Evolutionary conservation across 2,888 invertebrate genomes (phyloP).

Genomic region (Ectemnius lituratus): DNA sequence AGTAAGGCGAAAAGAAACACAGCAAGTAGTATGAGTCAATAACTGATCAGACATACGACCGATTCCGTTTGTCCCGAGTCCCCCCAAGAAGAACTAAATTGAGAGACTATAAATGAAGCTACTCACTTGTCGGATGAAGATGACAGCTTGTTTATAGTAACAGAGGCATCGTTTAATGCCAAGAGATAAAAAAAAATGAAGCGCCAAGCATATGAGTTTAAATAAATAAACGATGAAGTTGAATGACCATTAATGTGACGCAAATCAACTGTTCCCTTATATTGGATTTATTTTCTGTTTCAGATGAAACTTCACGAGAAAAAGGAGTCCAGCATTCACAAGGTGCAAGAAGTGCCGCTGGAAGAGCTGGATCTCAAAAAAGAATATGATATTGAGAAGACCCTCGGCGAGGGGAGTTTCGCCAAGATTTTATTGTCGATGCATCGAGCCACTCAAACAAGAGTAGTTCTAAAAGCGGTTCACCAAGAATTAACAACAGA

Average conservation of each 20-base stretch:
- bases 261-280: too few species aligned
- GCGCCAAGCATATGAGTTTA: background rate
- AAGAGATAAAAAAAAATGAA: background rate
- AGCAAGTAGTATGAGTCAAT: too few species aligned
- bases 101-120: too few species aligned
- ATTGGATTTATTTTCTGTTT: constrained; percentile 37
- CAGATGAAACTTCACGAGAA: constrained; percentile 77
- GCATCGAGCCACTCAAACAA: constrained; percentile 81
- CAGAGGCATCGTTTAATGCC: background rate
- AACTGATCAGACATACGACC: too few species aligned
- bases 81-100: too few species aligned
- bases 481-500: constrained; percentile 81
- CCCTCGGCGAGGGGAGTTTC: constrained; percentile 85
- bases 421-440: constrained; percentile 84
- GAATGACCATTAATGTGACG: too few species aligned
- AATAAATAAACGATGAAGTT: too few species aligned
- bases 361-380: constrained; percentile 79
- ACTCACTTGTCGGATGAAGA: too few species aligned
- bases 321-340: constrained; percentile 78
- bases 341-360: constrained; percentile 80
- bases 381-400: constrained; percentile 83
- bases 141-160: too few species aligned
- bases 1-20: too few species aligned
- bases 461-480: constrained; percentile 85
- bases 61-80: too few species aligned